phyloP scores from a whole-genome alignment of 2,113 vertebrate genomes.

The Balaenoptera acutorostrata region DNA sequence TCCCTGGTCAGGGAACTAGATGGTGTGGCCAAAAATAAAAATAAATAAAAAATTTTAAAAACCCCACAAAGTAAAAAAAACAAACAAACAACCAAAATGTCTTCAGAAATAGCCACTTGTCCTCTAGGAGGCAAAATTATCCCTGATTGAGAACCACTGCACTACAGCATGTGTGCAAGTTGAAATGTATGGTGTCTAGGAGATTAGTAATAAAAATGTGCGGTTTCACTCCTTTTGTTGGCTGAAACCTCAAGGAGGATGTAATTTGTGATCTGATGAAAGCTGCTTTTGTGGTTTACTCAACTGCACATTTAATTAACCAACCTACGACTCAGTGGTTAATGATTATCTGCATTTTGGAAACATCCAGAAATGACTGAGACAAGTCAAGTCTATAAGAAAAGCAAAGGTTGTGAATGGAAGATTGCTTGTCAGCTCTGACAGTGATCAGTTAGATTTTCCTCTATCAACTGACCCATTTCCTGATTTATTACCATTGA shows the following conservation, averaged over 20 bases:
- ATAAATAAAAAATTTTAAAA: too few relatives aligned
- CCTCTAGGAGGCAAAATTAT: background rate
- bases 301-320: conserved; percentile 36
- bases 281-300: conserved; percentile 38
- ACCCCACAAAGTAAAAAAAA: too few relatives aligned
- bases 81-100: background rate
- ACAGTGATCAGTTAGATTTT: background rate
- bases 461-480: background rate
- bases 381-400: conserved; percentile 14
- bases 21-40: too few relatives aligned
- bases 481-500: background rate
- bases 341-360: conserved; percentile 49
- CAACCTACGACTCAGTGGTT: background rate
- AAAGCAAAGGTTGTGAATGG: conserved; percentile 42
- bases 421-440: conserved; percentile 37
- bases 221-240: background rate
- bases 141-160: background rate
- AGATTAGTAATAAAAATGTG: background rate
- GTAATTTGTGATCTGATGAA: conserved; percentile 38
- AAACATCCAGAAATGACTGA: conserved; percentile 49
- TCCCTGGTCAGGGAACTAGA: too few relatives aligned
- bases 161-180: background rate
- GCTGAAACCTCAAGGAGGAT: background rate
- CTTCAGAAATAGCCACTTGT: background rate
- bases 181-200: background rate